Base-by-base conservation (phyloP, 2,888 invertebrate genomes). In the Drosophila lacicola region DNA sequence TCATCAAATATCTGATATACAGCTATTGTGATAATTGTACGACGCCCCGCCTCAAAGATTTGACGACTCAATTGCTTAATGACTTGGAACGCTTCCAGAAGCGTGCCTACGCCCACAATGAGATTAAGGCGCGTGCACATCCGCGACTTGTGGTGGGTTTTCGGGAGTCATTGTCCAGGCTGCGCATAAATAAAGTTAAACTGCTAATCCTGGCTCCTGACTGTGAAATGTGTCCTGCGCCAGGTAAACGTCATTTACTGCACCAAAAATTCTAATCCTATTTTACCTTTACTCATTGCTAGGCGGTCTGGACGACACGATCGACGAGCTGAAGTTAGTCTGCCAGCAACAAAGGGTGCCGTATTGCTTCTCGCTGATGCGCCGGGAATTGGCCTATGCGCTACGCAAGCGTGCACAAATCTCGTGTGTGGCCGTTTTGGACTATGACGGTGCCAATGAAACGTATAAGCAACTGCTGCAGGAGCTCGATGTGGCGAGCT, bases 201-300 rank as follows among this genome's bases (percentile, higher is more conserved):
- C 90, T 94, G 66, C 90, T 95, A 8, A 92, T 95, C 8, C 92
- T 95, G 50, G 95, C 95, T 9, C 94, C 95, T 3, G 95, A 95
- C 88, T 92, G 95, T 78, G 95, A 95, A 77, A 92, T 92, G 8
- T 90, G 89, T 42, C 76, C 85, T 13, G 78, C 78, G 0, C 74
- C 86, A 68, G 87, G 91, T 91, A 60, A 51, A 49, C 54, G 3
- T 25, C 8, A 17, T 42, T 11, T 29, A 6, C 1, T 41, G 3
- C 3, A 8, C 2, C 9, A n/a, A 6, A 6, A 44, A 42, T 0
- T 5, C 39, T 25, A 1, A 4, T 19, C 2, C 5, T 4, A 19
- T 14, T 33, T 45, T 19, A 9, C 9, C 5, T 29, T 11, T 4
- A 13, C 3, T 2, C 17, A 3, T 17, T 77, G 88, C n/a, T 82